Percentiles rank a stretch among this genome's conserved stretches.
Conservation (phyloP, 1,140 invertebrate species). For the Leptonema lineaticorne region DNA sequence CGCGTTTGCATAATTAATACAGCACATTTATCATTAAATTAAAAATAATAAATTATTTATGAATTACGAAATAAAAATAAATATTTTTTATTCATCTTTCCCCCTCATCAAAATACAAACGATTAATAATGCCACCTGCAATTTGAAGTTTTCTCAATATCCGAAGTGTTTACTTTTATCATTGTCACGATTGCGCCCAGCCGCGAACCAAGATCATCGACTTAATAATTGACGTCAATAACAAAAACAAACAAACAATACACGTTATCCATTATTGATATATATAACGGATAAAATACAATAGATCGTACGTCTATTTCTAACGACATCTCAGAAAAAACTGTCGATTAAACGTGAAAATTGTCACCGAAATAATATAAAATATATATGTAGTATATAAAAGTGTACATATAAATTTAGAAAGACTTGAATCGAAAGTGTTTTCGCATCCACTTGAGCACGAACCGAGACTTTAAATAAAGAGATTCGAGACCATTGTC, state of each 20-base stretch:
- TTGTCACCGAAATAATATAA: no score
- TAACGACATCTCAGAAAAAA: neutral
- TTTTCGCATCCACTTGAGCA: slow-evolving; percentile 9
- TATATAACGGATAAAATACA: neutral
- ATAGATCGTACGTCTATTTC: neutral
- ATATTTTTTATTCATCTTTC: no score
- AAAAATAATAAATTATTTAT: no score
- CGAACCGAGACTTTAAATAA: neutral
- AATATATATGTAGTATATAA: no score
- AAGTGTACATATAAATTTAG: no score
- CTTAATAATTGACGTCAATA: slow-evolving; percentile 3
- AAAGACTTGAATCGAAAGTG: no score
- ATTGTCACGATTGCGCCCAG: neutral
- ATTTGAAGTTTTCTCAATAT: neutral
- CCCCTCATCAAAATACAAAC: no score
- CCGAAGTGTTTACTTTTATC: neutral
- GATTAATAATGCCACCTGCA: neutral
- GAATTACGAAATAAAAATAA: no score
- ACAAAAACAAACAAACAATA: neutral
- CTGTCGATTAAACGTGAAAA: no score
- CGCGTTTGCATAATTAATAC: no score
- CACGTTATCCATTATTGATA: neutral
- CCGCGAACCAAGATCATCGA: neutral
- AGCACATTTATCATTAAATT: no score
- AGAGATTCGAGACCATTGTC: neutral